phyloP scores from a whole-genome alignment of 2,888 invertebrate species.

The Himalopsyche japonica region DNA sequence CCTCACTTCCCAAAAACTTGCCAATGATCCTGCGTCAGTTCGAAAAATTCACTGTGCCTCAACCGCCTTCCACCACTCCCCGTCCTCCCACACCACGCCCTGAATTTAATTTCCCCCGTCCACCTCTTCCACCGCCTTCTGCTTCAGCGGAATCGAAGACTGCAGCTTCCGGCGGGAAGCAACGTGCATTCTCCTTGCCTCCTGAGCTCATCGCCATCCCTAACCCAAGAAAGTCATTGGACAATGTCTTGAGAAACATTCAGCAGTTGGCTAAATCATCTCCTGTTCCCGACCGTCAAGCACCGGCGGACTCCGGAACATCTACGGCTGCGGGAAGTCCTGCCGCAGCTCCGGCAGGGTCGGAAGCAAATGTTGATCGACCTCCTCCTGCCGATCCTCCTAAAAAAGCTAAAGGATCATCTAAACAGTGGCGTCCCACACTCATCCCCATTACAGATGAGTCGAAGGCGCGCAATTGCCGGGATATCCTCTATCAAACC shows the following conservation, averaged over 20 bases:
- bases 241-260: slow-evolving; percentile 56
- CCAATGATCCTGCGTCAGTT: slow-evolving; percentile 26
- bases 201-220: slow-evolving; percentile 62
- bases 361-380: slow-evolving; percentile 41
- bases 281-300: slow-evolving; percentile 52
- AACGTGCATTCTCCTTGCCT: slow-evolving; percentile 53
- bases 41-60: slow-evolving; percentile 28
- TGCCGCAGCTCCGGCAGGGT: slow-evolving; percentile 38
- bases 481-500: slow-evolving; percentile 60
- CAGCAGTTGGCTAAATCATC: slow-evolving; percentile 58
- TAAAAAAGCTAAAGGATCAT: slow-evolving; percentile 57
- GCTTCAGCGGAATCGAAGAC: slow-evolving; percentile 20
- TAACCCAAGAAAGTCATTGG: slow-evolving; percentile 57
- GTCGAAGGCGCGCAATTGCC: slow-evolving; percentile 51
- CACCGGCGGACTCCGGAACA: slow-evolving; percentile 43
- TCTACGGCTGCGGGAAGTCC: slow-evolving; percentile 47
- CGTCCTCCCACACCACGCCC: slow-evolving; percentile 48
- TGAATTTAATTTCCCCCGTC: slow-evolving; percentile 23
- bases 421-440: slow-evolving; percentile 73
- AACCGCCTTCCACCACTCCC: slow-evolving; percentile 41
- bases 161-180: slow-evolving; percentile 42
- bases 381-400: slow-evolving; percentile 50
- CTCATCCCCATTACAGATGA: slow-evolving; percentile 69
- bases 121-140: slow-evolving; percentile 23
- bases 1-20: slow-evolving; percentile 32